phyloP scores from a whole-genome alignment of 2,888 invertebrate genomes.

The Athalia rosae region DNA sequence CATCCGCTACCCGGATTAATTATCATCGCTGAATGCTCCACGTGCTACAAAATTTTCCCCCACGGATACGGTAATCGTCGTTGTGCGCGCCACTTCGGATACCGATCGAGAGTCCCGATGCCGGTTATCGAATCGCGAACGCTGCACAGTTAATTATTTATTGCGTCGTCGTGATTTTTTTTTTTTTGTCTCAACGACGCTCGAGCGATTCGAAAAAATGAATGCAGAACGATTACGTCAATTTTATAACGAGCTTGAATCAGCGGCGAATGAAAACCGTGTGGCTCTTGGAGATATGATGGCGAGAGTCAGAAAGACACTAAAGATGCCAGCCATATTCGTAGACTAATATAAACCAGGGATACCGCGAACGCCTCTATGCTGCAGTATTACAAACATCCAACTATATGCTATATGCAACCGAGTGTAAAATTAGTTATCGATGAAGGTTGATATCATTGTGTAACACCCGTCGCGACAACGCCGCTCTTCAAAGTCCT shows the following conservation, averaged over 20 bases:
- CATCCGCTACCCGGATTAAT: not conserved
- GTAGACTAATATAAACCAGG: constrained; percentile 69
- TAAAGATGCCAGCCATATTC: constrained; percentile 65
- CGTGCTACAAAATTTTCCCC: not conserved
- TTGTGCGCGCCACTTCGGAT: no score
- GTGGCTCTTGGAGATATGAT: not conserved
- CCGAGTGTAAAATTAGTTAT: constrained; percentile 69
- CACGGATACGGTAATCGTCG: no score
- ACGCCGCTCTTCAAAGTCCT: not conserved
- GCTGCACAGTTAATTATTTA: no score
- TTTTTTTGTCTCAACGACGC: no score
- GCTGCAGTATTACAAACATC: constrained; percentile 27
- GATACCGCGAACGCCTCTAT: not conserved
- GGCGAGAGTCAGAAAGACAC: constrained; percentile 60
- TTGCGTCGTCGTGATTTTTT: no score
- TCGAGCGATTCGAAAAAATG: no score
- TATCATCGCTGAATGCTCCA: not conserved
- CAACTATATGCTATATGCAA: constrained; percentile 19
- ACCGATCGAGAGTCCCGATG: no score
- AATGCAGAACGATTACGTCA: no score
- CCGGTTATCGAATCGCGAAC: no score
- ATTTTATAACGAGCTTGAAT: no score
- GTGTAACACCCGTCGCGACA: constrained; percentile 53
- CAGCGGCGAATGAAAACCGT: not conserved
- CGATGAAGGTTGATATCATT: constrained; percentile 65